Base-by-base conservation (phyloP, 2,888 invertebrate genomes). In the Bedellia somnulentella region DNA sequence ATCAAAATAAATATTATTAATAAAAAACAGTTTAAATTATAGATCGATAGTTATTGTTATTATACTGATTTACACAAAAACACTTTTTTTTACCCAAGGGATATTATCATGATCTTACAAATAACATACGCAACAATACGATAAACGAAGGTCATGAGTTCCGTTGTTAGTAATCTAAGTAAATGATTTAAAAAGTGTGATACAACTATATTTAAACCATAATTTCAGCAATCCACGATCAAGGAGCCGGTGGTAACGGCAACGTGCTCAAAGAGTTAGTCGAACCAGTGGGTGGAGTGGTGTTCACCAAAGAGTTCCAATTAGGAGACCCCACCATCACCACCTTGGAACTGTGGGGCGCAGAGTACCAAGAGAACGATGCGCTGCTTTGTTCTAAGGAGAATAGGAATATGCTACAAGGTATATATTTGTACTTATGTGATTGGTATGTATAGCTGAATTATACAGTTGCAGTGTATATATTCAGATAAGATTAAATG, bases 211-310 rank as follows among this genome's bases (percentile, higher is more conserved):
- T n/a, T n/a, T n/a, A n/a, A n/a, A n/a, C n/a, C n/a, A n/a, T 18
- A 10, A 14, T 33, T 35, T 80, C 44, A 88, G 95, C 80, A 1
- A 97, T 99, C 44, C 98, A 99, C 55, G 98, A 99, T 68, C 98
- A 98, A 79, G 98, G 98, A 12, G 98, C 98, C 5, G 98, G 98
- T n/a, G 98, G 98, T 15, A 93, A 93, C 53, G 93, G 97, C 2
- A 99, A 99, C 57, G 98, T 99, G 0, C 58, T 99, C 16, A 98
- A 98, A 52, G 98, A 99, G 60, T 68, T 99, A 3, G 94, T 94
- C 0, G 97, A 98, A 46, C 97, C 97, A 0, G 84, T 86, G 3
- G 98, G 98, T 1, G 98, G 96, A 0, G 81, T 92, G 0, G 93
- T 98, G 35, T 89, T 88, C 49, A 86, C 90, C 0, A 83, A 87